Conservation (phyloP, 2,797 vertebrate species). For the Falco biarmicus region DNA sequence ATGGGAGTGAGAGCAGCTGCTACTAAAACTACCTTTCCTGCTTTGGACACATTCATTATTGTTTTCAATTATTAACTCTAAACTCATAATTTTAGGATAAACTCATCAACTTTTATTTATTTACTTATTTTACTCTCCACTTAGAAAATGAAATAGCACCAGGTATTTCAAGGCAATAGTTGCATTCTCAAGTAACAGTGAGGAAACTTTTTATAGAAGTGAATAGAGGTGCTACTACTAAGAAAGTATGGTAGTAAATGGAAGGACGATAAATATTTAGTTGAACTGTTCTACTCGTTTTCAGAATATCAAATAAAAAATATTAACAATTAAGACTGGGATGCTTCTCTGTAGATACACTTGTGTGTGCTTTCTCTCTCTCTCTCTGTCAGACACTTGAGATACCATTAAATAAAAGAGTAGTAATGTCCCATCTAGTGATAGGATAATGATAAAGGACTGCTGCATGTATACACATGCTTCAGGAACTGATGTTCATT, state of each 20-base stretch:
- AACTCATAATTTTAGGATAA: background rate
- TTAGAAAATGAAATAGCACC: background rate
- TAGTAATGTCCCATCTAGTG: background rate
- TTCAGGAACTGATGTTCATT: background rate
- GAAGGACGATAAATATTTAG: background rate
- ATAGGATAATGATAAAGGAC: background rate
- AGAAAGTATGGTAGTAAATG: background rate
- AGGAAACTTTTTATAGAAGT: background rate
- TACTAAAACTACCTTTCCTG: background rate
- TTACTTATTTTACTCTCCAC: background rate
- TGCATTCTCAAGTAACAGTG: background rate
- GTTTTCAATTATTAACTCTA: background rate
- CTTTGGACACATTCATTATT: background rate
- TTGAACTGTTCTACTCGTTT: fast-evolving
- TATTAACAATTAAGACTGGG: background rate
- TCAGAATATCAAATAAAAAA: background rate
- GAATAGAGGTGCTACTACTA: background rate
- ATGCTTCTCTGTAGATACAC: background rate
- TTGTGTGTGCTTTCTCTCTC: background rate
- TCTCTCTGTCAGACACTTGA: background rate
- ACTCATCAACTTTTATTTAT: background rate
- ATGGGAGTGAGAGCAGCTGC: background rate
- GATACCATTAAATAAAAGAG: background rate
- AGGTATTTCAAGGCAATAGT: background rate
- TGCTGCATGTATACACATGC: background rate